Conservation (phyloP, 2,888 invertebrate genomes). For the Himalopsyche anomala region DNA sequence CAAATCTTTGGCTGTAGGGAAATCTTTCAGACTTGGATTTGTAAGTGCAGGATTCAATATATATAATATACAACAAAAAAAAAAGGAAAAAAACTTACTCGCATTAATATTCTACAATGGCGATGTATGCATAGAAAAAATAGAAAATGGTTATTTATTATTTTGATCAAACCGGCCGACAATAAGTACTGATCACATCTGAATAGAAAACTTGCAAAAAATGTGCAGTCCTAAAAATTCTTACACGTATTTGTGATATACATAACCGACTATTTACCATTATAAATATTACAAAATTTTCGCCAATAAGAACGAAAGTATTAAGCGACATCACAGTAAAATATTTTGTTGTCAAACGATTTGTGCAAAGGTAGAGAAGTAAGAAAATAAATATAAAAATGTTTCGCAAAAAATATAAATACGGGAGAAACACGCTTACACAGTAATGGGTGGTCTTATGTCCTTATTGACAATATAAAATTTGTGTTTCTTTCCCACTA, state of each 20-base stretch:
- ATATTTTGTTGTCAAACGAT: constrained; percentile 19
- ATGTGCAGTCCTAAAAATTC: constrained; percentile 10
- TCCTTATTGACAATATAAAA: constrained; percentile 98
- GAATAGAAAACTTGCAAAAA: not conserved
- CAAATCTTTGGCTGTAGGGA: constrained; percentile 62
- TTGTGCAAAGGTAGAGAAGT: constrained; percentile 47
- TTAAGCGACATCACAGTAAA: constrained; percentile 45
- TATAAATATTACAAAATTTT: constrained; percentile 31
- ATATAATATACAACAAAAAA: constrained; percentile 43
- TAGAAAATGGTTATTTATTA: not conserved
- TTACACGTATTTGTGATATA: constrained; percentile 32
- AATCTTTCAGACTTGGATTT: constrained; percentile 61
- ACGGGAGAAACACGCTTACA: constrained; percentile 69
- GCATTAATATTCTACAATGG: constrained; percentile 34
- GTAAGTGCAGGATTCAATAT: constrained; percentile 53
- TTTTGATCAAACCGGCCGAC: constrained; percentile 32
- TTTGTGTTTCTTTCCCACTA: constrained; percentile 95
- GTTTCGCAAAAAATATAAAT: constrained; percentile 36
- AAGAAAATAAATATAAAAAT: constrained; percentile 44
- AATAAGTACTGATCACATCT: constrained; percentile 44
- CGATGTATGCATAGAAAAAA: constrained; percentile 36
- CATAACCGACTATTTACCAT: constrained; percentile 36
- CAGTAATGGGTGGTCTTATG: constrained; percentile 82
- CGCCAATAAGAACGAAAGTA: constrained; percentile 45
- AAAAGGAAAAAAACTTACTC: constrained; percentile 31